Percentiles rank a stretch among this genome's conserved stretches.
phyloP scores from a whole-genome alignment of 2,888 invertebrate species.

The Graphium colonna region DNA sequence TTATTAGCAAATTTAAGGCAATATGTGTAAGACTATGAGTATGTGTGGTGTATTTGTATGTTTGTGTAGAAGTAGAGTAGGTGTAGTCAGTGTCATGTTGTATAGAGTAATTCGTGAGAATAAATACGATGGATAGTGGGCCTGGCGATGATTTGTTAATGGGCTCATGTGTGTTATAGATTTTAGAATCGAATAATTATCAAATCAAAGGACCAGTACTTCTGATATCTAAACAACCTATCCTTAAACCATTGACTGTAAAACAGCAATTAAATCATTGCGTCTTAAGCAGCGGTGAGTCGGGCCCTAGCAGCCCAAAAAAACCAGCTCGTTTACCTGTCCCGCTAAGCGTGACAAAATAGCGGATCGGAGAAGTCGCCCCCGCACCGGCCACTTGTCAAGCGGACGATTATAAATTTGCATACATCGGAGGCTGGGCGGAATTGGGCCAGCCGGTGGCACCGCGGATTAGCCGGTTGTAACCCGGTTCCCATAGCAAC shows the following conservation, averaged over 20 bases:
- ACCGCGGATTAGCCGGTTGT: conserved; percentile 28
- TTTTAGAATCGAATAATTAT: not conserved
- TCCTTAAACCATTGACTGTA: not conserved
- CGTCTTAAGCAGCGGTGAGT: not conserved
- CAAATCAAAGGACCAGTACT: too few species aligned
- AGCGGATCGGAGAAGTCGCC: conserved; percentile 10
- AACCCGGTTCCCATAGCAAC: conserved; percentile 8
- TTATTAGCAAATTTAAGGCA: too few species aligned
- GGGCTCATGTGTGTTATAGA: too few species aligned
- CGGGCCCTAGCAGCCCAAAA: not conserved
- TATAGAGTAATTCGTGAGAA: too few species aligned
- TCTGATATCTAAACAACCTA: not conserved
- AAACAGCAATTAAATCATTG: not conserved
- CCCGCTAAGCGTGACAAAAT: conserved; percentile 15
- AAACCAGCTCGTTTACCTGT: conserved; percentile 1
- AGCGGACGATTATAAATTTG: conserved; percentile 29
- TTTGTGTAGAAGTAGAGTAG: too few species aligned
- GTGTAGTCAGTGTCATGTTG: too few species aligned
- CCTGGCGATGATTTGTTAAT: too few species aligned
- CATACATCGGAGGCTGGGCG: conserved; percentile 26
- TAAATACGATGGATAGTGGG: too few species aligned
- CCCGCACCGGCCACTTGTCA: conserved; percentile 28
- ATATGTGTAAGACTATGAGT: too few species aligned
- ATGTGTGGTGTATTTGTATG: too few species aligned
- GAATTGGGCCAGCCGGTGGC: conserved; percentile 28